Evolutionary conservation across 2,113 vertebrate species (phyloP), one percentile per base, ranked within the genome.

Genomic region (Mungos mungo): DNA sequence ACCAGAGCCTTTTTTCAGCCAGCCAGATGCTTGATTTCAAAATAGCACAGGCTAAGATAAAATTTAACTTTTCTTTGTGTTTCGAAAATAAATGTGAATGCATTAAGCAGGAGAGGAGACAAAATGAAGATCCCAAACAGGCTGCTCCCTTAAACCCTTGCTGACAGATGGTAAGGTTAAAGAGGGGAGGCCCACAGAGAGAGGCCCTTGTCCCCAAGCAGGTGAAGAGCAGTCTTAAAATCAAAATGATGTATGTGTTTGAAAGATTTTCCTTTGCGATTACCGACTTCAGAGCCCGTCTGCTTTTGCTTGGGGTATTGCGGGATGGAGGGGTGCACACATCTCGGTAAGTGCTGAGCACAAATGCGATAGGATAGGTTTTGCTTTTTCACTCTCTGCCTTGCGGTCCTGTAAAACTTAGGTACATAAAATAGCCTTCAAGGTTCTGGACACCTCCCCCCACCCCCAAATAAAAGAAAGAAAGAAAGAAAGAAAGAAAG

Each of bases 1-100:
- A 90, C 96, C 41, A 18, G 54, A 93, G 85, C 90, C 97, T 97
- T 95, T 94, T 96, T 35, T n/a, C 47, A 93, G 54, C 77, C 90
- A 81, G 80, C 86, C 93, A 92, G 97, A 92, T 96, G 93, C 74
- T 0, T 93, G 92, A 94, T 96, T 77, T 88, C 14, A 95, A 2
- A 21, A 92, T 79, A 50, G 7, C 91, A 47, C 52, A 80, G 88
- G 47, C 85, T 93, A 77, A 93, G 89, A 71, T 88, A 97, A 95
- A 98, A 97, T 95, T 69, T 85, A 97, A 98, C 68, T 96, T 97
- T 97, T 3, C 1, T 96, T 97, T 66, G 72, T 84, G 93, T 95
- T 81, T 65, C 96, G 97, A 88, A 98, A 98, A 98, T 98, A 95
- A 98, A 93, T 71, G 86, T 57, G 96, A 97, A 60, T 87, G 85